Evolutionary conservation across 2,113 vertebrate genomes (phyloP), one percentile per base, ranked within the genome.

Genomic region (Chloropsis hardwickii): DNA sequence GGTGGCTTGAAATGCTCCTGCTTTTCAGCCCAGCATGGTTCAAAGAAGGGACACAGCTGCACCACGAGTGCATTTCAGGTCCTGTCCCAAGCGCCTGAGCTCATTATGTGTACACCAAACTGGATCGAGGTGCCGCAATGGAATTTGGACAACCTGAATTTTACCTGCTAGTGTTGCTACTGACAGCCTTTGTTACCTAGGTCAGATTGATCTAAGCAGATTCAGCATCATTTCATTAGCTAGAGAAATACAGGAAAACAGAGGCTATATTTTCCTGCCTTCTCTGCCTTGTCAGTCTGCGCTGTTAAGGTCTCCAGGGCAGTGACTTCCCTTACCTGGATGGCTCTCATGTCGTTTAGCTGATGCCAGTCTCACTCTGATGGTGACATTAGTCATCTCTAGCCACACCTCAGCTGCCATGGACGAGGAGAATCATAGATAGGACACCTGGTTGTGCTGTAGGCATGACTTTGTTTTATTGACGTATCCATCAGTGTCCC

Each of bases 41-140:
- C 44, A 39, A 48, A 48, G 42, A 42, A 70, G 11, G 20, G 29
- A 60, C n/a, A 25, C 42, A 37, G 73, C 15, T 35, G 25, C 48
- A 16, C 58, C 28, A 48, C 9, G 2, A 22, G 7, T 5, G 47
- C 39, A 6, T 13, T 22, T 21, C 17, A 74, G 61, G 27, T 51
- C 33, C 40, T 64, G 31, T 14, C n/a, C 28, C 2, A 2, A 37
- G 12, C 8, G 16, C 23, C 14, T 0, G 12, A 79, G 28, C 42
- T 79, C 37, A 16, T 1, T 10, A 39, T 11, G 6, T 5, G 27
- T 51, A 42, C 18, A n/a, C 5, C 48, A 31, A 21, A 71, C 28
- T 19, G 28, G 61, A 86, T 11, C 0, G 3, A 48, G 45, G 42
- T 27, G 44, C 33, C 0, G 0, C 10, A 44, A 37, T 7, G 14